Conservation (phyloP, 2,797 vertebrate genomes). For the Clarias fuscus region DNA sequence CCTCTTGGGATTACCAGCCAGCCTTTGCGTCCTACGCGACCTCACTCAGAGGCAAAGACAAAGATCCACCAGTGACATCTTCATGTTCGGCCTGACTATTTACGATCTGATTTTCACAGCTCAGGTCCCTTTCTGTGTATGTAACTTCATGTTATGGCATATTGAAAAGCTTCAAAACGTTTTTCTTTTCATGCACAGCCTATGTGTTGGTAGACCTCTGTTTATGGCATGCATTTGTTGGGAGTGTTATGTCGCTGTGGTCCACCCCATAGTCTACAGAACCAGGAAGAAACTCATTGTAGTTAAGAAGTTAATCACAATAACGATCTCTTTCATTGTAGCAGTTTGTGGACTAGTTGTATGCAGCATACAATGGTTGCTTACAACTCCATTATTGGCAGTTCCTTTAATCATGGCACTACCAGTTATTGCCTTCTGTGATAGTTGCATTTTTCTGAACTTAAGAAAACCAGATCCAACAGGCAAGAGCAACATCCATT, state of each 20-base stretch:
- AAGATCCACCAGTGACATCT: slow-evolving; percentile 56
- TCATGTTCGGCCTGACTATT: slow-evolving; percentile 60
- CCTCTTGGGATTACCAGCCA: slow-evolving; percentile 60
- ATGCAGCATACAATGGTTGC: rapidly evolving
- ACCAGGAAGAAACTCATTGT: slow-evolving; percentile 56
- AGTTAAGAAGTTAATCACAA: slow-evolving; percentile 46
- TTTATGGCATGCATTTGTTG: slow-evolving; percentile 68
- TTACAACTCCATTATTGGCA: slow-evolving; percentile 26
- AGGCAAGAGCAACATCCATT: slow-evolving; percentile 59
- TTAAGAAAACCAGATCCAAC: slow-evolving; percentile 53
- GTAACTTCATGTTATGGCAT: slow-evolving; percentile 41
- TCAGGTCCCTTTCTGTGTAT: slow-evolving; percentile 33
- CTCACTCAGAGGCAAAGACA: slow-evolving; percentile 51
- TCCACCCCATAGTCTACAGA: slow-evolving; percentile 67
- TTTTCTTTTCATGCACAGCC: neutral
- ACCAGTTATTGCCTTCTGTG: slow-evolving; percentile 61
- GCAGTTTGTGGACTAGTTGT: neutral
- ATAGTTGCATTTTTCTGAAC: slow-evolving; percentile 58
- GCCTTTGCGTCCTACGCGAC: slow-evolving; percentile 56
- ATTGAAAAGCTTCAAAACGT: rapidly evolving
- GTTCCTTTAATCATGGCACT: slow-evolving; percentile 49
- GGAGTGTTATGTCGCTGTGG: slow-evolving; percentile 71
- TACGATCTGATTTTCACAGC: slow-evolving; percentile 61
- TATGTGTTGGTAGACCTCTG: slow-evolving; percentile 64
- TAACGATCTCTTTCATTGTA: slow-evolving; percentile 60